Base-by-base conservation (phyloP, 2,797 vertebrate species). In the Euphonia xanthogaster region DNA sequence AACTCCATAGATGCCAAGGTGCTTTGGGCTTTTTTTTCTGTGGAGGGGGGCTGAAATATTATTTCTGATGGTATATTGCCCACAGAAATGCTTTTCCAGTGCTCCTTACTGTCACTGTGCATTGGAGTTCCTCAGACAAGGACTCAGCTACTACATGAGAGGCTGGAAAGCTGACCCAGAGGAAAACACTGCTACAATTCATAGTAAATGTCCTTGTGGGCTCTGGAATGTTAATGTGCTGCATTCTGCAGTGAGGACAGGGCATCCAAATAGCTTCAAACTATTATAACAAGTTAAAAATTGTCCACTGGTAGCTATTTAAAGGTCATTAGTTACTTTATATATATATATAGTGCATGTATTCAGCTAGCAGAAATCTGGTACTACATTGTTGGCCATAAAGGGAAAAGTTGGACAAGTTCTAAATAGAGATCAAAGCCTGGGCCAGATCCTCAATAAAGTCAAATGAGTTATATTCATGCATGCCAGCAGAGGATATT, bases 291-390 rank as follows among this genome's bases (percentile, higher is more conserved):
- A 22, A 93, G 95, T 92, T 95, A 85, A 91, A 96, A 96, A 96
- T 94, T 96, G 92, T 76, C 72, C 47, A 42, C 77, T 86, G 66
- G 81, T 93, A 93, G 90, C 88, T 95, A 95, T 94, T 96, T 90
- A 95, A 94, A 95, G 94, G 80, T 76, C 93, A 79, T 78, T 88
- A 81, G 91, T 86, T 95, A 84, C 87, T 95, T 94, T 95, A 76
- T 90, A 48, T 86, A 90, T 95, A 96, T 94, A 96, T 95, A 96
- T 94, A 96, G 90, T 37, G 3, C 79, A 80, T 94, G 95, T 75
- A 95, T 97, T 97, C 96, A 95, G 79, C 86, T 58, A 86, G 47
- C 42, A 97, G 92, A 92, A 95, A 92, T 97, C 53, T 88, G 45
- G 50, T 91, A 85, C 95, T 82, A 78, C 77, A 82, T 67, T 96